Percentiles rank a stretch among this genome's conserved stretches.
phyloP scores from a whole-genome alignment of 2,888 invertebrate species.

The Lasioglossum vierecki region DNA sequence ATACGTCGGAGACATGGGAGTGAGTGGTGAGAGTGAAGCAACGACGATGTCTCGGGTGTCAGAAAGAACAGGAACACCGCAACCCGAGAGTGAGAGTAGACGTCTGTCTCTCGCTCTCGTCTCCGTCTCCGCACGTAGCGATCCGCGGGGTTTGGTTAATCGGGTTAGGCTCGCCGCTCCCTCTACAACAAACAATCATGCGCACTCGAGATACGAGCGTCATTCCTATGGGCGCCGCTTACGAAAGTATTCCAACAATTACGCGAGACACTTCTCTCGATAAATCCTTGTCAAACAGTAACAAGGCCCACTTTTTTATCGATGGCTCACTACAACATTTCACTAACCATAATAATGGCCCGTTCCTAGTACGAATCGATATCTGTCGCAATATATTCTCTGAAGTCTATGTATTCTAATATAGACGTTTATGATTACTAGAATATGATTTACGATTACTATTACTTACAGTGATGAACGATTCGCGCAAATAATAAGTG shows the following conservation, averaged over 20 bases:
- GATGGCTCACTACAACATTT: background rate
- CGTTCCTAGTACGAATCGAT: background rate
- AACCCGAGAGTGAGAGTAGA: conserved; percentile 37
- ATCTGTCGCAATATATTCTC: background rate
- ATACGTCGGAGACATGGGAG: conserved; percentile 71
- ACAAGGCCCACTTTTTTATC: background rate
- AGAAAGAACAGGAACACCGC: conserved; percentile 43
- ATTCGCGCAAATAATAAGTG: background rate
- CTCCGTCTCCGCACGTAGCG: conserved; percentile 44
- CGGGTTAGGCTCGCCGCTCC: conserved; percentile 44
- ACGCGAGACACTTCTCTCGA: background rate
- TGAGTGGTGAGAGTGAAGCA: conserved; percentile 15
- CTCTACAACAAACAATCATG: conserved; percentile 36
- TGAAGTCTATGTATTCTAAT: background rate
- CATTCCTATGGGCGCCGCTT: background rate
- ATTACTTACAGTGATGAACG: too few species aligned
- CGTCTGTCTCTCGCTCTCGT: conserved; percentile 47
- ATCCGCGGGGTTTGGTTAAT: conserved; percentile 49
- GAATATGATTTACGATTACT: too few species aligned
- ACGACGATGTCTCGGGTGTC: conserved; percentile 42
- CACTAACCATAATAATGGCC: background rate
- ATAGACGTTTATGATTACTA: background rate
- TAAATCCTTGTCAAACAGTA: background rate
- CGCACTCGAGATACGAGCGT: conserved; percentile 38
- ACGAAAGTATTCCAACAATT: conserved; percentile 27